phyloP scores from a whole-genome alignment of 2,888 invertebrate species.

The Spialia ferax region DNA sequence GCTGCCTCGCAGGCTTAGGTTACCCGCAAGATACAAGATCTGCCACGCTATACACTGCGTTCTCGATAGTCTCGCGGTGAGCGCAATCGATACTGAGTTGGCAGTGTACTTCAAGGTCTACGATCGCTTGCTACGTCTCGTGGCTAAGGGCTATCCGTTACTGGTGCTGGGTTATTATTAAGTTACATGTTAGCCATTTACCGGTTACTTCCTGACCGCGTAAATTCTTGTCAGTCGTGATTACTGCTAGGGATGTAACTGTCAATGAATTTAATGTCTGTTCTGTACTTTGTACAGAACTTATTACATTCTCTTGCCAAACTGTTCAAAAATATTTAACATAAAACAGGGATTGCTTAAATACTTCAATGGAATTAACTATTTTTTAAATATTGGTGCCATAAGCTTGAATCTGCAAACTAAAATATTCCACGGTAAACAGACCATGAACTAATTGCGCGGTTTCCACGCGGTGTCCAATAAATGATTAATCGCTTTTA shows the following conservation, averaged over 20 bases:
- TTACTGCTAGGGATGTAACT: slow-evolving; percentile 20
- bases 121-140: slow-evolving; percentile 21
- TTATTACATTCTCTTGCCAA: not conserved
- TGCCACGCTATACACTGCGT: slow-evolving; percentile 21
- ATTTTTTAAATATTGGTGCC: too few relatives aligned
- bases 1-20: slow-evolving; percentile 20
- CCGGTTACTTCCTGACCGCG: slow-evolving; percentile 32
- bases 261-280: not conserved
- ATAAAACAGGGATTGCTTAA: too few relatives aligned
- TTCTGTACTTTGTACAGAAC: too few relatives aligned
- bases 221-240: slow-evolving; percentile 25
- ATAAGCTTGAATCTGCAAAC: not conserved
- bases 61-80: not conserved
- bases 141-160: slow-evolving; percentile 14
- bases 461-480: not conserved
- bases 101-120: slow-evolving; percentile 23
- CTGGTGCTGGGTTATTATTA: slow-evolving; percentile 23
- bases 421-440: not conserved
- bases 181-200: slow-evolving; percentile 25
- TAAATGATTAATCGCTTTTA: slow-evolving; percentile 11
- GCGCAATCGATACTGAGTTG: slow-evolving; percentile 7
- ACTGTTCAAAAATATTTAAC: not conserved
- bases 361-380: too few relatives aligned
- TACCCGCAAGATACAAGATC: slow-evolving; percentile 11
- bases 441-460: not conserved